phyloP scores from a whole-genome alignment of 2,888 invertebrate species.

The Siphlonurus alternatus region DNA sequence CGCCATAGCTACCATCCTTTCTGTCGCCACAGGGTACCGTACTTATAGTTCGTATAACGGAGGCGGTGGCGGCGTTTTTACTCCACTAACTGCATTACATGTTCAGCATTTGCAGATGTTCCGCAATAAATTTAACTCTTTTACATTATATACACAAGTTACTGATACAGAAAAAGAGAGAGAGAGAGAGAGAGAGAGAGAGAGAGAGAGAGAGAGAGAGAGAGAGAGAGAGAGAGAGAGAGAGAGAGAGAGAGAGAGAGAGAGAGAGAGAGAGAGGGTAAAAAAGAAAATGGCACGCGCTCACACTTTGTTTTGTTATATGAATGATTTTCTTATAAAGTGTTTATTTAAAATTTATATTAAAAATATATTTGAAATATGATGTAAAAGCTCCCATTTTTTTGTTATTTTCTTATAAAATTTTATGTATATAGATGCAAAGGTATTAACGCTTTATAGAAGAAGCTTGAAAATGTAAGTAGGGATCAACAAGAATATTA shows the following conservation, averaged over 20 bases:
- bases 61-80: no score
- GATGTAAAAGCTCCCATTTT: not conserved
- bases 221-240: not conserved
- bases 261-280: not conserved
- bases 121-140: not conserved
- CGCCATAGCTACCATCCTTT: no score
- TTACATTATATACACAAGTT: not conserved
- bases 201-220: not conserved
- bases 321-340: not conserved
- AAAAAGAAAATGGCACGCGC: no score
- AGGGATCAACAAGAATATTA: not conserved
- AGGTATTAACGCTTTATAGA: not conserved
- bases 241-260: not conserved
- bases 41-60: no score
- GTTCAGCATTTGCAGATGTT: not conserved
- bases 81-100: not conserved
- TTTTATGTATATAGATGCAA: not conserved
- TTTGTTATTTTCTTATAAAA: not conserved
- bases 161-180: not conserved
- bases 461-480: not conserved
- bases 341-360: not conserved
- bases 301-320: not conserved
- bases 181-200: not conserved
- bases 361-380: not conserved
- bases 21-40: no score